phyloP scores from a whole-genome alignment of 2,888 invertebrate species.

The Eumacrocentrus americanus region DNA sequence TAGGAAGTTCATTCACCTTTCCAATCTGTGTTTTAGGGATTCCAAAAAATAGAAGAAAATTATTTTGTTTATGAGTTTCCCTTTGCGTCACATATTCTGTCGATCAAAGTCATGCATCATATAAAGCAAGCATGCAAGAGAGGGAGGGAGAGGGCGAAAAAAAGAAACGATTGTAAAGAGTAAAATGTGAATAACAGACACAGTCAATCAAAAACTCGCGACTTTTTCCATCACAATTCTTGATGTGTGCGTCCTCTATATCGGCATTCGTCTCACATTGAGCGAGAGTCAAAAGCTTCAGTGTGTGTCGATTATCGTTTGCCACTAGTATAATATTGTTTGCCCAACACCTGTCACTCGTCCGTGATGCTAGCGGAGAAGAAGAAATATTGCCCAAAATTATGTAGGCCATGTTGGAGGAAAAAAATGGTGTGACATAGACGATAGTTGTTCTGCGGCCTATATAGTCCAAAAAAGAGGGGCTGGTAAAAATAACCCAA shows the following conservation, averaged over 20 bases:
- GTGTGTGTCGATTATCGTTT: conserved; percentile 38
- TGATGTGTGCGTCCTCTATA: too few species aligned
- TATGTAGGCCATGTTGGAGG: too few species aligned
- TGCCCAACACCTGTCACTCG: conserved; percentile 39
- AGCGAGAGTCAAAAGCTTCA: too few species aligned
- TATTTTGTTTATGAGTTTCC: not conserved
- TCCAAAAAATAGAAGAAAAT: too few species aligned
- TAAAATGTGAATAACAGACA: not conserved
- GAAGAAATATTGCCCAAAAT: not conserved
- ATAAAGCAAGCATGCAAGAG: too few species aligned
- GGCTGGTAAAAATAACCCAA: too few species aligned
- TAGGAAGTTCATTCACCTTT: not conserved
- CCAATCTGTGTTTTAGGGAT: not conserved
- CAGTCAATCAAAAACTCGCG: not conserved
- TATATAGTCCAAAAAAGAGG: too few species aligned
- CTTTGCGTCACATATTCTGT: not conserved
- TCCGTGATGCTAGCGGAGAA: conserved; percentile 17
- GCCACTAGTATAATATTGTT: conserved; percentile 35
- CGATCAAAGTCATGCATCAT: not conserved
- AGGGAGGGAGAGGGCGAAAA: not conserved
- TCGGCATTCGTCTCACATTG: not conserved
- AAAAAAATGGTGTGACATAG: too few species aligned
- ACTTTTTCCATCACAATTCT: not conserved
- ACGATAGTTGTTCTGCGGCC: too few species aligned
- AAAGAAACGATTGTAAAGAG: too few species aligned